These are phyloP conservation scores for Heliconius aoede DNA, from an alignment of 2,888 invertebrate genomes.

Conservation along the genomic window DNA sequence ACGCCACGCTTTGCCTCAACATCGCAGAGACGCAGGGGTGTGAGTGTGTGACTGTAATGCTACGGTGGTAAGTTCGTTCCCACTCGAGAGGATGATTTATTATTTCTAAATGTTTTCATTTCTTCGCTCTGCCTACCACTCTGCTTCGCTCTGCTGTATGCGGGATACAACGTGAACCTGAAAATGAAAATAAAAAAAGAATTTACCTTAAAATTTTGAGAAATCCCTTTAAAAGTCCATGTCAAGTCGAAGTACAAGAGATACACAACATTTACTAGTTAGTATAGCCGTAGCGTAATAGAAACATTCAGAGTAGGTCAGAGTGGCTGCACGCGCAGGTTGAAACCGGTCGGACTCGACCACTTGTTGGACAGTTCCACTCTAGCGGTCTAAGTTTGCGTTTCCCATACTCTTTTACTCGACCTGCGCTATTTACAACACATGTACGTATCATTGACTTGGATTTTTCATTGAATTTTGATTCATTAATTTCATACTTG, in stretches of 20 bases:
- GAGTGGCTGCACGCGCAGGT: slow-evolving; percentile 30
- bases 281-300: slow-evolving; percentile 19
- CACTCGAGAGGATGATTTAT: too few species aligned
- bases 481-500: neutral
- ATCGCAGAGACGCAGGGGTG: too few species aligned
- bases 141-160: too few species aligned
- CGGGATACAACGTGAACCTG: too few species aligned
- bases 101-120: too few species aligned
- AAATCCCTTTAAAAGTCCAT: neutral
- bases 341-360: slow-evolving; percentile 33
- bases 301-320: slow-evolving; percentile 40
- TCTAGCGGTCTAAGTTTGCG: slow-evolving; percentile 9
- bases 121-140: too few species aligned
- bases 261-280: neutral
- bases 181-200: too few species aligned
- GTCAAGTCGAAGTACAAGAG: neutral
- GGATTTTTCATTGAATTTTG: neutral
- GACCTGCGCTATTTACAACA: neutral
- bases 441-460: neutral
- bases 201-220: neutral
- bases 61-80: too few species aligned
- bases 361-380: slow-evolving; percentile 35
- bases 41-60: too few species aligned
- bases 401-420: neutral
- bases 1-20: too few species aligned